A percentile compares a stretch with the other conserved stretches of the same genome.
Evolutionary conservation across 30 jellyfish, hydroid and myxozoan species (phyloP).

Genomic region (Aurelia sp.): DNA sequence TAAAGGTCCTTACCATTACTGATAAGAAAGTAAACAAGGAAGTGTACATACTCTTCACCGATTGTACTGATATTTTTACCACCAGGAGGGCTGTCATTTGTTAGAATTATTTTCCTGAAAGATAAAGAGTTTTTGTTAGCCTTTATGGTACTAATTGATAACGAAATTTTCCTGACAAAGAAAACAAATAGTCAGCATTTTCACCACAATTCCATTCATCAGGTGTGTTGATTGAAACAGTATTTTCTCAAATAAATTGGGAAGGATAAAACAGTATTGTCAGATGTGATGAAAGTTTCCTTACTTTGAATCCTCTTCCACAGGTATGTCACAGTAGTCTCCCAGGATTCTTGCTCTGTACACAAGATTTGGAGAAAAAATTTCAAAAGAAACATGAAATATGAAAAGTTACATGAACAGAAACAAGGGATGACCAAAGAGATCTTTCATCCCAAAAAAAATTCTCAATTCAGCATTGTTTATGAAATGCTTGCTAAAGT

Average conservation of each 20-base stretch:
- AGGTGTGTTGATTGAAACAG: too few species aligned
- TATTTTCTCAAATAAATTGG: too few species aligned
- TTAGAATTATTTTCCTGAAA: not conserved
- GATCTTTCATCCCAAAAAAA: too few species aligned
- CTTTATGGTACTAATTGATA: too few species aligned
- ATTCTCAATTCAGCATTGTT: too few species aligned
- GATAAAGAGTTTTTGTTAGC: too few species aligned
- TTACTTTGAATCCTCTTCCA: slow-evolving; percentile 50
- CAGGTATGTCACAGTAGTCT: slow-evolving; percentile 17
- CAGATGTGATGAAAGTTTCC: not conserved
- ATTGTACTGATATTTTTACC: not conserved
- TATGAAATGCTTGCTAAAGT: too few species aligned
- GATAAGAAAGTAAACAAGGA: not conserved
- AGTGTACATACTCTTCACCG: not conserved
- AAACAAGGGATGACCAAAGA: too few species aligned
- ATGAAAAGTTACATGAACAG: too few species aligned
- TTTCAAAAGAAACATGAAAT: too few species aligned
- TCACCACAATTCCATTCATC: not conserved
- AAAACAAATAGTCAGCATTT: not conserved
- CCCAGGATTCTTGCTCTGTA: slow-evolving; percentile 56
- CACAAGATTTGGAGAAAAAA: not conserved
- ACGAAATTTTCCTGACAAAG: not conserved
- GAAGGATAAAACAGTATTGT: too few species aligned
- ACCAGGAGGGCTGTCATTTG: slow-evolving; percentile 11
- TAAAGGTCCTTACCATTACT: not conserved